Conservation (phyloP, 2,797 vertebrate species). For the Pseudopleuronectes americanus region DNA sequence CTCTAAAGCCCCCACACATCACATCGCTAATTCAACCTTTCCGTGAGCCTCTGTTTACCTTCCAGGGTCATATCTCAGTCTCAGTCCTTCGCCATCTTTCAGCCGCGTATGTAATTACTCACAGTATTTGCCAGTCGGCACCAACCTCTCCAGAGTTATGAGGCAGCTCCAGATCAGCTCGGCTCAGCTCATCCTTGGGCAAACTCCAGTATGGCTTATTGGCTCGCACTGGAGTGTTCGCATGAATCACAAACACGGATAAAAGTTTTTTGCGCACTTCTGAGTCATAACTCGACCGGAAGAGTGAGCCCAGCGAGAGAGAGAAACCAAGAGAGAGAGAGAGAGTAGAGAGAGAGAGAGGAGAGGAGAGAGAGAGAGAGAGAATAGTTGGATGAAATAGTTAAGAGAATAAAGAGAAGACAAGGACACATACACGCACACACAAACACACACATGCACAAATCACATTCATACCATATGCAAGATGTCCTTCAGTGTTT, state of each 20-base stretch:
- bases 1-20: neutral
- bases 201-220: conserved; percentile 63
- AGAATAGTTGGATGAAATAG: conserved; percentile 33
- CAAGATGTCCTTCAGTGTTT: conserved; percentile 49
- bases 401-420: conserved; percentile 35
- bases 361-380: conserved; percentile 10
- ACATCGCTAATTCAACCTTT: neutral
- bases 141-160: conserved; percentile 53
- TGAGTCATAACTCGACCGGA: conserved; percentile 73
- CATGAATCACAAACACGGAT: conserved; percentile 38
- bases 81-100: conserved; percentile 18
- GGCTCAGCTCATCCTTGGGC: conserved; percentile 59
- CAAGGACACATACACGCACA: neutral
- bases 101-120: conserved; percentile 39
- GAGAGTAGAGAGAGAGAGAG: neutral
- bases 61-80: conserved; percentile 11
- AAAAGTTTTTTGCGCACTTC: conserved; percentile 59
- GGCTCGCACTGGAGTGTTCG: conserved; percentile 49
- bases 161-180: conserved; percentile 33
- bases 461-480: conserved; percentile 24
- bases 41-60: neutral
- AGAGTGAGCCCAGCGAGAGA: conserved; percentile 19
- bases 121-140: conserved; percentile 30
- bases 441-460: conserved; percentile 12
- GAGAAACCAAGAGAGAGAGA: neutral